Conservation (phyloP, 2,113 vertebrate species). For the Xiphias gladius region DNA sequence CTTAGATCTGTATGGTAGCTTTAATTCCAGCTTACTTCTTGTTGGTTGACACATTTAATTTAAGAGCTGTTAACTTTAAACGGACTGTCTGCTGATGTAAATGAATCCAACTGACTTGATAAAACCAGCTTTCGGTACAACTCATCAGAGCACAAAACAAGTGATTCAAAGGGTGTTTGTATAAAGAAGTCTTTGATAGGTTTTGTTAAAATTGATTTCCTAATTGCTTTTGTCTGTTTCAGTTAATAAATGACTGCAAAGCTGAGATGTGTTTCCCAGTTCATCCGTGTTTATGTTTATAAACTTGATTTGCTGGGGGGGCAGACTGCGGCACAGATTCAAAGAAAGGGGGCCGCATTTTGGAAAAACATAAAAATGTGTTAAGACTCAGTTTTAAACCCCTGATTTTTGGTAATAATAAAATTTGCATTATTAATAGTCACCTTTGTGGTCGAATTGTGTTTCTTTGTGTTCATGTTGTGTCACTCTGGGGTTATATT, state of each 20-base stretch:
- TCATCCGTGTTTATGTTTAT: background rate
- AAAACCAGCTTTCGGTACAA: background rate
- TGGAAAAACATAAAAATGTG: background rate
- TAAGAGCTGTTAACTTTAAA: constrained; percentile 31
- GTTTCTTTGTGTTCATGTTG: no score
- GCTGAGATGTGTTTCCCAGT: background rate
- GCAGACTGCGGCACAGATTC: background rate
- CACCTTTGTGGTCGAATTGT: no score
- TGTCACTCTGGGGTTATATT: no score
- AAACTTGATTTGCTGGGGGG: background rate
- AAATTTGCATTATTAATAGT: background rate
- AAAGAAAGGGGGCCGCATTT: background rate
- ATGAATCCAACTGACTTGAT: background rate
- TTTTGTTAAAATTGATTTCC: constrained; percentile 1
- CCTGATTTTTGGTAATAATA: background rate
- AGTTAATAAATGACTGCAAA: constrained; percentile 42
- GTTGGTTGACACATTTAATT: constrained; percentile 14
- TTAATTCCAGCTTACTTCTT: background rate
- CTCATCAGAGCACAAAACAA: background rate
- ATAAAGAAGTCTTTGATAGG: background rate
- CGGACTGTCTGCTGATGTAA: background rate
- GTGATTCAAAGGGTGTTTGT: constrained; percentile 30
- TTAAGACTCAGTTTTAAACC: no score
- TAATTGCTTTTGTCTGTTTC: constrained; percentile 14
- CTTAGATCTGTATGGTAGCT: background rate